Evolutionary conservation across 2,888 invertebrate genomes (phyloP), one percentile per base, ranked within the genome.

Genomic region (Carterocephalus palaemon): DNA sequence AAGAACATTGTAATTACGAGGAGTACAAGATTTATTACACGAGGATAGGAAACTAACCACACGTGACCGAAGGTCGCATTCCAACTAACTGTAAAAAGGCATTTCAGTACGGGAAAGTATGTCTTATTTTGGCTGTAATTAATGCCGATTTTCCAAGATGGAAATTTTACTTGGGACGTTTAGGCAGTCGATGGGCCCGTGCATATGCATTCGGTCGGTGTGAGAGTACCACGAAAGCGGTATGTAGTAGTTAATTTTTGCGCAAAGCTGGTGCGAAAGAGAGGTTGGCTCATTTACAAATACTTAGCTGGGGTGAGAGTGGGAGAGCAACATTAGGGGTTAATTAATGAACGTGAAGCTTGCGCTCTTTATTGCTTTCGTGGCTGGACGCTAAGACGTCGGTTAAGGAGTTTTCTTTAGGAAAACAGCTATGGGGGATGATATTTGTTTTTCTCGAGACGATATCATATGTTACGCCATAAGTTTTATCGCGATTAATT

Each of bases 281-380:
- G 87, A 86, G 59, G 69, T 60, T 49, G 57, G 64, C 81, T 87
- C 85, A 88, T 88, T 88, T 87, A 85, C 77, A 76, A 79, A 76
- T 80, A 75, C 75, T 78, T 76, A 72, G 58, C 57, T 57, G 56
- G 64, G 64, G 88, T 75, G 71, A 50, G 75, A 87, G 69, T 41
- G 79, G 60, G 88, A 86, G 48, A 64, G 75, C 46, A 53, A 59
- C 60, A 70, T 66, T 62, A 70, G 79, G 80, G 80, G 86, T 86
- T 88, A 88, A 88, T 88, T 88, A 88, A 88, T 88, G 88, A 87
- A 88, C 83, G 88, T 85, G 77, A 88, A 86, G 87, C 82, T 79
- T 82, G 88, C 83, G 84, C 82, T 85, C 86, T 86, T 86, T 86
- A 86, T 86, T 86, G 84, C 86, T 83, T 85, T 83, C 79, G 78